A percentile compares a stretch with the other conserved stretches of the same genome.
Evolutionary conservation across 2,888 invertebrate genomes (phyloP).

Genomic region (Tachina fera): DNA sequence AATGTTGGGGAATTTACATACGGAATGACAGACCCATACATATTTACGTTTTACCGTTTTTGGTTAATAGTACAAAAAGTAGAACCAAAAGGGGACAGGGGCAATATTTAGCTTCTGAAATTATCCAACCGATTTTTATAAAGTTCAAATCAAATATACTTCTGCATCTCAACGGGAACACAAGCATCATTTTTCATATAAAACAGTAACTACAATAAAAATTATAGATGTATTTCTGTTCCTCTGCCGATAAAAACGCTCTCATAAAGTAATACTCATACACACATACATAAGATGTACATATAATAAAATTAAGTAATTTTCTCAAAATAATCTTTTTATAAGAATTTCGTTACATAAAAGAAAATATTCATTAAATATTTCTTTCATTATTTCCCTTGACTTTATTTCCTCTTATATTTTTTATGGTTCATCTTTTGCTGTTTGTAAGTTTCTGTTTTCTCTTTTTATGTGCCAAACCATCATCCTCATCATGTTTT

Average conservation of each 20-base stretch:
- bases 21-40: no score
- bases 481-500: background rate
- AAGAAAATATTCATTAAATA: constrained; percentile 46
- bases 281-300: background rate
- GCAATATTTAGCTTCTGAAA: no score
- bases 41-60: no score
- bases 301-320: constrained; percentile 55
- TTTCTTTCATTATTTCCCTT: constrained; percentile 18
- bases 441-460: background rate
- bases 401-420: constrained; percentile 40
- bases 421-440: constrained; percentile 48
- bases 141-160: no score
- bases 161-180: no score
- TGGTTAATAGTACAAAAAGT: no score
- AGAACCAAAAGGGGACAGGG: no score
- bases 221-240: no score
- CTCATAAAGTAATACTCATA: background rate
- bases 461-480: background rate
- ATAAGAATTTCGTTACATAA: constrained; percentile 14
- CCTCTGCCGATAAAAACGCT: background rate
- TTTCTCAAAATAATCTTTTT: constrained; percentile 58
- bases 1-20: no score
- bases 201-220: no score
- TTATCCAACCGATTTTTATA: no score
- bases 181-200: no score